These are phyloP conservation scores for Dorcus hopei DNA, from an alignment of 2,888 invertebrate species.

Conservation along the genomic window DNA sequence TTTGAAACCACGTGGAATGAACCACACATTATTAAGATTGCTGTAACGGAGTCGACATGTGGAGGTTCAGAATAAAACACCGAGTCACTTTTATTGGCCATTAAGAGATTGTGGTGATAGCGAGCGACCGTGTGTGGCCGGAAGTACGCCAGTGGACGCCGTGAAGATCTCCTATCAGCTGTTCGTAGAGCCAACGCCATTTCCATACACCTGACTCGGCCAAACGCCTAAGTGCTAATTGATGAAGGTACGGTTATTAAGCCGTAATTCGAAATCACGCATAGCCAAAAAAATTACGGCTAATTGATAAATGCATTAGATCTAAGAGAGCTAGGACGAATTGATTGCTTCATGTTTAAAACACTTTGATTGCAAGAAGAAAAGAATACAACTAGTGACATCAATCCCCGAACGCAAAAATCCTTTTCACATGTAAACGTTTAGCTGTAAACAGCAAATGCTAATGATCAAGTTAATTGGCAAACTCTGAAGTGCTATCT, in stretches of 20 bases:
- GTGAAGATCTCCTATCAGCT: conserved; percentile 30
- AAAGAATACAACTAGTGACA: too few species aligned
- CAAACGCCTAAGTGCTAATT: conserved; percentile 10
- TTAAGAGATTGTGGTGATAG: conserved; percentile 38
- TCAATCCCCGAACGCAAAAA: too few species aligned
- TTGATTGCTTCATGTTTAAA: too few species aligned
- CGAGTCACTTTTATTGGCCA: conserved; percentile 36
- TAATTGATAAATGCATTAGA: too few species aligned
- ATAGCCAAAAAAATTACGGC: too few species aligned
- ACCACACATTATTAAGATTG: too few species aligned
- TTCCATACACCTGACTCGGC: conserved; percentile 25
- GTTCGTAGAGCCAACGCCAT: conserved; percentile 24
- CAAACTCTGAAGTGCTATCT: neutral
- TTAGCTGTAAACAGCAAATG: too few species aligned
- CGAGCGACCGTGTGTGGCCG: conserved; percentile 27
- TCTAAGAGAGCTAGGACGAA: too few species aligned
- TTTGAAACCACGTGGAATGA: too few species aligned
- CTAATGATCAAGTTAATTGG: neutral
- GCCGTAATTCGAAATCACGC: neutral
- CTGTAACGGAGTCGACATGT: neutral
- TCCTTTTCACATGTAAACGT: too few species aligned
- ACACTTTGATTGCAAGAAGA: too few species aligned
- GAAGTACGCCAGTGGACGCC: conserved; percentile 27
- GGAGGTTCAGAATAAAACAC: conserved; percentile 25
- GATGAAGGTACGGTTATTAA: conserved; percentile 9